phyloP scores from a whole-genome alignment of 2,888 invertebrate species.

The Nephrotoma guestfalica region DNA sequence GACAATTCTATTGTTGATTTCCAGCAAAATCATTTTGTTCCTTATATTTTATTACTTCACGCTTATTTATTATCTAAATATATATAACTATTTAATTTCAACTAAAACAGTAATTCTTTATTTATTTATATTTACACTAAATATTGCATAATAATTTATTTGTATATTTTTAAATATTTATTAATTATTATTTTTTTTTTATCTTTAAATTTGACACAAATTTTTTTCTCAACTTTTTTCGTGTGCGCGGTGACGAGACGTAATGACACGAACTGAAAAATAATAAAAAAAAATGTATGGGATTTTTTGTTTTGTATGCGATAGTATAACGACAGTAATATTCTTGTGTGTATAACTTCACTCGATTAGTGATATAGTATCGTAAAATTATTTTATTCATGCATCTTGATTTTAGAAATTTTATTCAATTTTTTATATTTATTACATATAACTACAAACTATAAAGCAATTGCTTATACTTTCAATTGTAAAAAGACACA shows the following conservation, averaged over 20 bases:
- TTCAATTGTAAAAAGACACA: no score
- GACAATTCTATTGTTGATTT: conserved; percentile 98
- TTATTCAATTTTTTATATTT: no score
- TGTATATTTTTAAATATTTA: not conserved
- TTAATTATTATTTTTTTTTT: not conserved
- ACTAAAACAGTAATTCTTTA: not conserved
- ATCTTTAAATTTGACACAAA: not conserved
- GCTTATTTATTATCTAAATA: not conserved
- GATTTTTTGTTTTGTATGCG: not conserved
- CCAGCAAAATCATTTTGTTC: conserved; percentile 75
- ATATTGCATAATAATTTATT: not conserved
- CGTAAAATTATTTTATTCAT: not conserved
- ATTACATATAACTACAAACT: no score
- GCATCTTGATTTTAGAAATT: no score
- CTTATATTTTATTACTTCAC: not conserved
- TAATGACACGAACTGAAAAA: not conserved
- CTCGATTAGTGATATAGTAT: not conserved
- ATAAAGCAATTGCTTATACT: no score
- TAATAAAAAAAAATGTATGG: not conserved
- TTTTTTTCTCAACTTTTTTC: not conserved
- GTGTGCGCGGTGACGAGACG: not conserved
- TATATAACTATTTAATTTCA: not conserved
- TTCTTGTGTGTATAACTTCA: not conserved
- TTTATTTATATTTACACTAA: not conserved
- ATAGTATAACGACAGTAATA: not conserved